Base-by-base conservation (phyloP, 2,113 vertebrate species). In the Nestor notabilis region DNA sequence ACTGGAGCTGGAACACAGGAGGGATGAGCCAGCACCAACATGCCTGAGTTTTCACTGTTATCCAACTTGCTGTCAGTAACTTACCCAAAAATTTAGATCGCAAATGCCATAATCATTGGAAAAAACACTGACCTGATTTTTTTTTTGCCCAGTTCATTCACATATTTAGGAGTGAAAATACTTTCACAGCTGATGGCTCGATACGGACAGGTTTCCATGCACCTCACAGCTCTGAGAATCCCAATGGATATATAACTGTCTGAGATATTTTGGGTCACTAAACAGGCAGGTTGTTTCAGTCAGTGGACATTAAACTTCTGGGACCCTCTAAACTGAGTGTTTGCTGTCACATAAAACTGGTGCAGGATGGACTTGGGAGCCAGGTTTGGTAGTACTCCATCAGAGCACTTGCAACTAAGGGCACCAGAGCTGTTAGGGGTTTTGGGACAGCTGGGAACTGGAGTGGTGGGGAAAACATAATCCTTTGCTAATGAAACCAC, bases 211-310 rank as follows among this genome's bases (percentile, higher is more conserved):
- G 21, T 65, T 93, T 89, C 81, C 74, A 47, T n/a, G 70, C 29
- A 91, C 41, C 18, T 70, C 65, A 23, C 56, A 72, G 47, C 44
- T 82, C 60, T 85, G 63, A 61, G 47, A 65, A 28, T 76, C 70
- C 61, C 78, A 8, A 10, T 0, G 41, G 81, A n/a, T 52, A 14
- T 79, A 41, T 82, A 78, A 93, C 76, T 89, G 76, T 47, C 80
- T 2, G 3, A 79, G 65, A 29, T 55, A 84, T 60, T 91, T 87
- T 65, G 61, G 56, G 84, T 87, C 78, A 91, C 41, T 35, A 91
- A 68, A 50, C 23, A 75, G 46, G 66, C 69, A 95, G 84, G 27
- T 92, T 96, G 71, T 79, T 95, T 92, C 64, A 83, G 93, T 58
- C 72, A 53, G 76, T 82, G 86, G 64, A 75, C 69, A 71, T 84